Evolutionary conservation across 1,140 invertebrate species (phyloP), one percentile per base, ranked within the genome.

Genomic region (Ditylenchus dipsaci): DNA sequence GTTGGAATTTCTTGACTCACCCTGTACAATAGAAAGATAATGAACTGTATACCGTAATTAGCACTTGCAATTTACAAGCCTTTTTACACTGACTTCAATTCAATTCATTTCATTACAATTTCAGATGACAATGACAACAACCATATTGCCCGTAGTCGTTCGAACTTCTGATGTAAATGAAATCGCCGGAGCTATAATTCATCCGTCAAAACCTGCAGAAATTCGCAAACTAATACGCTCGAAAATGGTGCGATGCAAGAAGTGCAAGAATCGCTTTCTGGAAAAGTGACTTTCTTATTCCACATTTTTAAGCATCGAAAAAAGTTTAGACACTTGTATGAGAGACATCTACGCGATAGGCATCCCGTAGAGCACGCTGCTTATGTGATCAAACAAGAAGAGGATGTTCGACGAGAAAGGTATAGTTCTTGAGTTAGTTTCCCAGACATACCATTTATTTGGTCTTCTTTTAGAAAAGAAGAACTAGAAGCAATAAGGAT

Each of bases 191-290:
- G 75, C 72, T 7, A 72, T 76, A 15, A 67, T 74, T 15, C 77
- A 69, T 43, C 78, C 79, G 13, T 78, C 71, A 21, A 74, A 82
- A 30, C 76, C 80, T 13, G 62, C 63, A 1, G 76, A 80, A 23
- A 82, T 81, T 53, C 77, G 79, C 15, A 67, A 68, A 63, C 23
- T 71, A 17, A 69, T 81, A 42, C 78, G 79, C 17, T 63, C 71
- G 21, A 81, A 82, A 65, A 81, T 81, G 79, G 59, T 72, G 26
- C 69, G 79, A 9, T 81, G 79, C 59, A 82, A 80, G 42, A 49
- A 67, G 17, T 82, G 80, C 64, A 76, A 74, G 43, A 82, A 82
- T 75, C 78, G 80, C 11, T 82, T 83, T 58, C 60, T 79, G 11
- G 80, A 83, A 33, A 53, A 38, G 33, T 53, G 15, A 19, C 3